phyloP scores from a whole-genome alignment of 1,140 invertebrate species.

The Solenopsis invicta region DNA sequence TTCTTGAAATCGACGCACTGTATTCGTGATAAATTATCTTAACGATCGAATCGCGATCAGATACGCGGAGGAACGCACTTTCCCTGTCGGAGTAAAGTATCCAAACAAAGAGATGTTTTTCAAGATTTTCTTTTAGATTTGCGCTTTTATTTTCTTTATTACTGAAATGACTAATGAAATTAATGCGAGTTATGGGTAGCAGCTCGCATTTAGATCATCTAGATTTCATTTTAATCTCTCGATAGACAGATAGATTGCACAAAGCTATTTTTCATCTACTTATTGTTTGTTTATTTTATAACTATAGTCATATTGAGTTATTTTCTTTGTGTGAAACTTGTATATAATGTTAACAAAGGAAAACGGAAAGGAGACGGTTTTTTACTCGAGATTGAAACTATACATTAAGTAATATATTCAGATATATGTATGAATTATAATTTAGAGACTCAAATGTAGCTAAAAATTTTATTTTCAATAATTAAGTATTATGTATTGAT shows the following conservation, averaged over 20 bases:
- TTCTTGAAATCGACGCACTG: neutral
- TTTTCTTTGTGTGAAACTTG: neutral
- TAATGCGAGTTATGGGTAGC: neutral
- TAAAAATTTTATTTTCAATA: neutral
- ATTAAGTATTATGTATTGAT: neutral
- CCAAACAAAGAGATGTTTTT: neutral
- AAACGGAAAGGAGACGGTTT: too few relatives aligned
- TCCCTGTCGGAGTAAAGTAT: neutral
- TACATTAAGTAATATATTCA: neutral
- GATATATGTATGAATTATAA: neutral
- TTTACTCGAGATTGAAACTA: neutral
- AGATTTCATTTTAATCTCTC: neutral
- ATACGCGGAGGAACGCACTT: neutral
- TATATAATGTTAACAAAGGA: neutral
- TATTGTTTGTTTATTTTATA: neutral
- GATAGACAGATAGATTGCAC: neutral
- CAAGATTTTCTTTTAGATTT: neutral
- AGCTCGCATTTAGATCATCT: neutral
- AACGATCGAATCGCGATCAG: neutral
- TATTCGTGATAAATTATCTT: neutral
- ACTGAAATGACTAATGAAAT: too few relatives aligned
- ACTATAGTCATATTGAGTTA: neutral
- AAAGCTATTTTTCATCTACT: neutral
- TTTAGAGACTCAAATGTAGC: neutral
- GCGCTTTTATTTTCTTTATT: neutral